Evolutionary conservation across 2,888 invertebrate species (phyloP), one percentile per base, ranked within the genome.

Genomic region (Archaeoteleia sp.): DNA sequence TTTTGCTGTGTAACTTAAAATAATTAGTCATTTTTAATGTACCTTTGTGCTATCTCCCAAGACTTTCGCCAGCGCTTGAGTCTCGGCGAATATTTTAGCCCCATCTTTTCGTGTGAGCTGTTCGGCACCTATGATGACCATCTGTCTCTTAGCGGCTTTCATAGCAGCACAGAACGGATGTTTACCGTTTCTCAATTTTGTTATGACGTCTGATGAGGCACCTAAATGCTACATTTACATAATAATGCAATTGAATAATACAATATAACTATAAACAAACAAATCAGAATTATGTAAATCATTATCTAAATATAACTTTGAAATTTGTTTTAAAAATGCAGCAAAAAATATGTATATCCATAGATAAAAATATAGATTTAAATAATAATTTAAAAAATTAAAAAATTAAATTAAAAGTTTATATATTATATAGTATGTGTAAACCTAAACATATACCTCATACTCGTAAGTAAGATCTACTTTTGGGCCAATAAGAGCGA

Each of bases 381-480:
- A 17, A 40, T 49, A 32, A 14, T 9, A 12, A 13, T 32, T 12
- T 32, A 32, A 29, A 14, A 17, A 30, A 20, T 23, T 23, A 10
- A 4, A 29, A 25, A 34, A 5, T 32, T 12, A 27, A 51, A 23
- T 17, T n/a, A 32, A 43, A 30, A 14, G 4, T 15, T 14, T 27
- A 34, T 14, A 32, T n/a, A n/a, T n/a, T n/a, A n/a, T n/a, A n/a
- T n/a, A n/a, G n/a, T n/a, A n/a, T n/a, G n/a, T n/a, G n/a, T n/a
- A n/a, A n/a, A n/a, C n/a, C n/a, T n/a, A n/a, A 42, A 29, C 54
- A 15, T n/a, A 49, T 83, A 92, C 92, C 78, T 93, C 90, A 83
- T 98, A 95, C 1, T 96, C 92, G 83, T 98, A 99, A 0, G 95
- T 95, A 55, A 99, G 88, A 86, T 99, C 96, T 4, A 98, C 91